Evolutionary conservation across 2,888 invertebrate genomes (phyloP).

Genomic region (Salticus scenicus): DNA sequence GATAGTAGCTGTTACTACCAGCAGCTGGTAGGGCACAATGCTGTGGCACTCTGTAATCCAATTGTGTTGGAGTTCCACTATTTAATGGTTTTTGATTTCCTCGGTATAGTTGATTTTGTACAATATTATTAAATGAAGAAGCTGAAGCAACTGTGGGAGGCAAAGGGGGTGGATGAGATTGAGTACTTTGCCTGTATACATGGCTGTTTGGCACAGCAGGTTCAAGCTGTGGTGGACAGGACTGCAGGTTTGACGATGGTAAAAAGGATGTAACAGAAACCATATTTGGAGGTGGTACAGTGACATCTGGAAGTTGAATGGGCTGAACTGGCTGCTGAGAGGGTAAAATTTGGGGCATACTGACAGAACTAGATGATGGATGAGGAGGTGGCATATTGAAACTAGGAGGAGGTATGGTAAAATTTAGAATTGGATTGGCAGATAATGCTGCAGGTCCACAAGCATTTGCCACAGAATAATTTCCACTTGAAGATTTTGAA

Average conservation of each 20-base stretch:
- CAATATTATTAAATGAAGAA: slow-evolving; percentile 55
- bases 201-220: slow-evolving; percentile 64
- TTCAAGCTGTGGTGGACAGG: slow-evolving; percentile 65
- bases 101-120: slow-evolving; percentile 61
- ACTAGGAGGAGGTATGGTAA: slow-evolving; percentile 66
- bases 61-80: slow-evolving; percentile 46
- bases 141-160: slow-evolving; percentile 55
- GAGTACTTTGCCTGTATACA: slow-evolving; percentile 45
- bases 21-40: slow-evolving; percentile 59
- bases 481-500: slow-evolving; percentile 35
- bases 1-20: slow-evolving; percentile 61
- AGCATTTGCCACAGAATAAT: slow-evolving; percentile 53
- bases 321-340: slow-evolving; percentile 53
- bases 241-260: slow-evolving; percentile 56
- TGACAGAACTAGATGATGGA: slow-evolving; percentile 47
- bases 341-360: slow-evolving; percentile 49
- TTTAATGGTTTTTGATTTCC: slow-evolving; percentile 57
- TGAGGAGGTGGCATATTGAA: slow-evolving; percentile 69
- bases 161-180: slow-evolving; percentile 60
- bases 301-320: slow-evolving; percentile 65
- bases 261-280: slow-evolving; percentile 65
- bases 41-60: slow-evolving; percentile 67
- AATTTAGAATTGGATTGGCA: slow-evolving; percentile 60
- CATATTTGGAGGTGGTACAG: slow-evolving; percentile 67
- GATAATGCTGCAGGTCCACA: slow-evolving; percentile 49